Conservation (phyloP, 2,888 invertebrate genomes). For the Ophion slaviceki region DNA sequence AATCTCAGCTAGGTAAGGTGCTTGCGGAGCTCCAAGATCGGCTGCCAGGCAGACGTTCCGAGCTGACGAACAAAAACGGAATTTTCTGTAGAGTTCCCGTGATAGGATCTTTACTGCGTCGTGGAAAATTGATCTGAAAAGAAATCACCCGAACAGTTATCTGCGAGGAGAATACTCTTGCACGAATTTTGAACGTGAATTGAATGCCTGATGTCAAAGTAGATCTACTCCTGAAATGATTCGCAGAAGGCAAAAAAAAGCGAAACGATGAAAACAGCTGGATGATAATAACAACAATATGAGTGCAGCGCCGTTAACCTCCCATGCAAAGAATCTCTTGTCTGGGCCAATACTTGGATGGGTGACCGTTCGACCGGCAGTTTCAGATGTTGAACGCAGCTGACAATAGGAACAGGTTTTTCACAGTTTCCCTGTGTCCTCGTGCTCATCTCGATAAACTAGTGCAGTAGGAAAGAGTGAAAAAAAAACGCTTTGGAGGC, state of each 20-base stretch:
- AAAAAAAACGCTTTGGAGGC: too few species aligned
- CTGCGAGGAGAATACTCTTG: neutral
- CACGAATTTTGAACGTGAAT: neutral
- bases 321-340: neutral
- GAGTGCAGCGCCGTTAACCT: neutral
- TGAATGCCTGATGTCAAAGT: neutral
- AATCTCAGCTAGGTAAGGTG: slow-evolving; percentile 12
- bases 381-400: too few species aligned
- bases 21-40: slow-evolving; percentile 3
- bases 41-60: neutral
- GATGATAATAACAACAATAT: too few species aligned
- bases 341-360: too few species aligned
- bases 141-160: neutral
- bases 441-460: neutral
- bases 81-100: neutral
- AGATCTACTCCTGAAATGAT: neutral
- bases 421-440: too few species aligned
- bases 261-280: too few species aligned
- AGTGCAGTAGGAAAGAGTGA: neutral
- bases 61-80: slow-evolving; percentile 5
- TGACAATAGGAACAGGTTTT: too few species aligned
- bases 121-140: neutral
- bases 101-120: neutral
- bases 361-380: too few species aligned
- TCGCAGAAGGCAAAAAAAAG: neutral